Evolutionary conservation across 2,888 invertebrate genomes (phyloP), one percentile per base, ranked within the genome.

Genomic region (Clistopyga incitator): DNA sequence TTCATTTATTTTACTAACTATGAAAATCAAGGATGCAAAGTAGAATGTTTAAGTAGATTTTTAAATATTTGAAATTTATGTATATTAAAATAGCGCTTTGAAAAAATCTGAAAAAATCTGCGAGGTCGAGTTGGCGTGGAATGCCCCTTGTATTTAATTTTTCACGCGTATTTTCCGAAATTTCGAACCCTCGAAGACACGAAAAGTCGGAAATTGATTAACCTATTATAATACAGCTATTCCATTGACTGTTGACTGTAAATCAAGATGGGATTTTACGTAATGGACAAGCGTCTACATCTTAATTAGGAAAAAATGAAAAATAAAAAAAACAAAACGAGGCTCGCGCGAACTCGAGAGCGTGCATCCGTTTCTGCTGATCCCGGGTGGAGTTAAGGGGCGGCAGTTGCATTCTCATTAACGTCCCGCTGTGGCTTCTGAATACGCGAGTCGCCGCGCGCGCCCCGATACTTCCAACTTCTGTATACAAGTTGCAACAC

Each of bases 211-310:
- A 38, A 38, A 38, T 50, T 3, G 0, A 50, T 56, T 25, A 10
- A 23, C 25, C 56, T 25, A 56, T 56, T 10, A 56, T 56, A 56
- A 68, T 52, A 15, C 20, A 25, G n/a, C 42, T 38, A 59, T 15
- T 11, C 45, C n/a, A 76, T 77, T 71, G 56, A 56, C 56, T 25
- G 38, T 38, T 38, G 38, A 38, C 50, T 80, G 85, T 88, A 89
- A 88, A 90, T 90, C 90, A 89, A 89, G 89, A 88, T 89, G 86
- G 87, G 78, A 86, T 86, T 90, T 90, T 88, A 88, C 89, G 90
- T 88, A 90, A 90, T 88, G 88, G 88, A 90, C 87, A 88, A 88
- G 85, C 86, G 82, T 85, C 84, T 84, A 89, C 87, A 85, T 90
- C 88, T 89, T 90, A 90, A 90, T 90, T 89, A 90, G 87, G 88